These are phyloP conservation scores for Formica exsecta DNA, from an alignment of 1,140 invertebrate genomes.

Conservation along the genomic window DNA sequence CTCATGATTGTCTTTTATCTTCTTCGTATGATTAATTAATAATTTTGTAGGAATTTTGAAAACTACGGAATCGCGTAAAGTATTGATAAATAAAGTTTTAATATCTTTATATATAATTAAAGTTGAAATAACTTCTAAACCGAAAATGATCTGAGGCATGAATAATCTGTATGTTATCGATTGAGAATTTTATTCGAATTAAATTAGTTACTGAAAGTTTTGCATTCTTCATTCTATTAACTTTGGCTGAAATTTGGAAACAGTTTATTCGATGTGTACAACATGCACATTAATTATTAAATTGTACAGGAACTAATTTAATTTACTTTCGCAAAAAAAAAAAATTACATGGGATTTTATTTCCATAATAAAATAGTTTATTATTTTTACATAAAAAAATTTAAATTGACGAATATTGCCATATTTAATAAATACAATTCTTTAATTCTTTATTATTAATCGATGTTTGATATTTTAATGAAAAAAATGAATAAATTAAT, in stretches of 20 bases:
- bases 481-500: neutral
- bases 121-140: neutral
- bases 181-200: slow-evolving; percentile 7
- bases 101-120: too few relatives aligned
- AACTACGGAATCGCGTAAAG: neutral
- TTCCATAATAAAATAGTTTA: neutral
- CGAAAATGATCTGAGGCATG: neutral
- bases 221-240: neutral
- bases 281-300: neutral
- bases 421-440: neutral
- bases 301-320: neutral
- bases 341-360: neutral
- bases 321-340: neutral
- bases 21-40: neutral
- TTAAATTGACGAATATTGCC: neutral
- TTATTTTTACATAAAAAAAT: neutral
- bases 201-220: neutral
- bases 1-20: too few relatives aligned
- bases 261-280: neutral
- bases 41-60: neutral
- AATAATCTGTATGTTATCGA: neutral
- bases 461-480: neutral
- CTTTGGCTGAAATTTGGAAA: neutral
- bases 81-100: neutral
- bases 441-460: neutral